Evolutionary conservation across 1,140 invertebrate genomes (phyloP), one percentile per base, ranked within the genome.

Genomic region (Hyles vespertilio): DNA sequence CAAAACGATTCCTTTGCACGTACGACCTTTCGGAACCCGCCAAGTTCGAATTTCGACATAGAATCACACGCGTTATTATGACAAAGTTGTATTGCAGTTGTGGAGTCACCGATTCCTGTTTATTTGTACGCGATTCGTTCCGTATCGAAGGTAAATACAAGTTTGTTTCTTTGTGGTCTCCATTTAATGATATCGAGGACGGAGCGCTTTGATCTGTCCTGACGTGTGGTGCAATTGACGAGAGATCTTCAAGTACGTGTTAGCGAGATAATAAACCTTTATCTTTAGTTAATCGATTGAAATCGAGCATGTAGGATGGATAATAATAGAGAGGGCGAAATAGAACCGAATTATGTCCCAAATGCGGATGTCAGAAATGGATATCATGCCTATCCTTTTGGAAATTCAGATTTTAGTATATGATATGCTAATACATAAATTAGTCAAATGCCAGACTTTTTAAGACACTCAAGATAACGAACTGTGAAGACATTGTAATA

Each of bases 101-200:
- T 1, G 1, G 1, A 8, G 43, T 51, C 32, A 32, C 45, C 2
- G 40, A 6, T 49, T 61, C 32, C 4, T 32, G 52, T 52, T 61
- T 56, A 67, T 63, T 12, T 56, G 34, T 36, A 54, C 12, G 22
- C 22, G 32, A 45, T 10, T 47, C 56, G 56, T 56, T 58, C 12
- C 58, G 46, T 36, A 49, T 49, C 32, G 44, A 34, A 32, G 12
- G 53, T 40, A 58, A 51, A 59, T 47, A 55, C 63, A 61, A 79
- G 52, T 64, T 59, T 73, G 74, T 72, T 73, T 67, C 70, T 63
- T 72, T 65, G 71, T 74, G 71, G 70, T 70, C 77, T 70, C 78
- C 77, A 77, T 83, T 83, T 85, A 85, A 85, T 85, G 82, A 85
- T 79, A 79, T 79, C 79, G 74, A 70, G 70, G 70, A 77, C 70